A percentile compares a stretch with the other conserved stretches of the same genome.
Conservation (phyloP, 2,888 invertebrate species). For the Esperia sulphurella region DNA sequence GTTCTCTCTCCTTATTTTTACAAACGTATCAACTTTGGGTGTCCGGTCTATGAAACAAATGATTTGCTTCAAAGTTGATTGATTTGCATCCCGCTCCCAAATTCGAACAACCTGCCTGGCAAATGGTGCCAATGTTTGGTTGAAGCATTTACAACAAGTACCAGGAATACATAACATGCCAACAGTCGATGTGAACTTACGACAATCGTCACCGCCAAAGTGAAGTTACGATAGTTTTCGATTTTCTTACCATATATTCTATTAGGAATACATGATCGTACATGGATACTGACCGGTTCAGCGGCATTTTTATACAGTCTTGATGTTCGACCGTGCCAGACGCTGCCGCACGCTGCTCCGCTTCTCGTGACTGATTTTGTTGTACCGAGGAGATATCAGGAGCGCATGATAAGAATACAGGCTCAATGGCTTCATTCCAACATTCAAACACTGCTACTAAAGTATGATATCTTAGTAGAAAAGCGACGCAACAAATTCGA, state of each 20-base stretch:
- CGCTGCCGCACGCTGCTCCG: neutral
- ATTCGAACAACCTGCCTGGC: too few relatives aligned
- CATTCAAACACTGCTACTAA: neutral
- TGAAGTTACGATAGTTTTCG: neutral
- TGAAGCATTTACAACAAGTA: neutral
- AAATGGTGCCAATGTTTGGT: neutral
- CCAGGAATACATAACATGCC: neutral
- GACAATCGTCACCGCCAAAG: neutral
- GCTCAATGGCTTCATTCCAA: neutral
- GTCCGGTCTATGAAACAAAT: too few relatives aligned
- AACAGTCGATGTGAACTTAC: neutral
- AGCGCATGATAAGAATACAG: neutral
- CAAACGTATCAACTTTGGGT: too few relatives aligned
- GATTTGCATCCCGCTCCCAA: too few relatives aligned
- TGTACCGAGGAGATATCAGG: neutral
- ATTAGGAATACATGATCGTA: neutral
- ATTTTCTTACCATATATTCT: neutral
- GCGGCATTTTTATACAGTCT: neutral
- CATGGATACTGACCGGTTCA: neutral
- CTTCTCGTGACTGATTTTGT: neutral
- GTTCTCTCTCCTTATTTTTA: too few relatives aligned
- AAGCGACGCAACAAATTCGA: slow-evolving; percentile 26
- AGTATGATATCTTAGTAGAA: slow-evolving; percentile 25
- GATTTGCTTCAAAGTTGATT: too few relatives aligned
- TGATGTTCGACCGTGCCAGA: too few relatives aligned